Base-by-base conservation (phyloP, 37 sponge, comb jelly and placozoan species). In the Agelas oroides region DNA sequence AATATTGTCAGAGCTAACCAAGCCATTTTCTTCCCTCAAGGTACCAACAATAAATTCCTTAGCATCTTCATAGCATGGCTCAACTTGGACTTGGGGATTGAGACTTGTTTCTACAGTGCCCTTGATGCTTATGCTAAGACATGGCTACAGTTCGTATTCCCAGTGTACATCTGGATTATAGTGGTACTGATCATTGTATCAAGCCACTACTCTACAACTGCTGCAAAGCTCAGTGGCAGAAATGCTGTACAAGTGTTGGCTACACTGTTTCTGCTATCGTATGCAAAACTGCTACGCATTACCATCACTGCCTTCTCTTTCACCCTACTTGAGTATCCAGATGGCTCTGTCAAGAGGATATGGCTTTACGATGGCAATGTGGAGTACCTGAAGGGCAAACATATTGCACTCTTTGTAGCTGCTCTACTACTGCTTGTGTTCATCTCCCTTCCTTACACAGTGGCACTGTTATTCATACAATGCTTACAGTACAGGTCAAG, bases 211-310 rank as follows among this genome's bases (percentile, higher is more conserved):
- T 78, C 65, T 17, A 73, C 1, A 8, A 73, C 2, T 17, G 53
- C 36, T 5, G 18, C 67, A 39, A 81, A 46, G 38, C 40, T 69
- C 23, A 33, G 58, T 28, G 59, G 59, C 37, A 18, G 30, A 18
- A 83, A 73, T 61, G 73, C 74, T 36, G 84, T 83, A 0, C 84
- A 67, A 5, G 84, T 73, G 1, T 40, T 83, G 33, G 59, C 73
- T 25, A 83, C 84, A 14, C 74, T 83, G 16, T 31, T 83, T 6
- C 63, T 83, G 13, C 54, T 83, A 2, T 73, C 74, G 38, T 83
- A 83, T 55, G 37, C 74, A 41, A 83, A 83, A 35, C 0, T 83
- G 12, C 58, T 83, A 18, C 59, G 73, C 23, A 54, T 41, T 28
- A 46, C 57, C 34, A 59, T 73, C 14, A 23, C 59, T 21, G 36